phyloP scores from a whole-genome alignment of 2,888 invertebrate species.

The Selenia dentaria region DNA sequence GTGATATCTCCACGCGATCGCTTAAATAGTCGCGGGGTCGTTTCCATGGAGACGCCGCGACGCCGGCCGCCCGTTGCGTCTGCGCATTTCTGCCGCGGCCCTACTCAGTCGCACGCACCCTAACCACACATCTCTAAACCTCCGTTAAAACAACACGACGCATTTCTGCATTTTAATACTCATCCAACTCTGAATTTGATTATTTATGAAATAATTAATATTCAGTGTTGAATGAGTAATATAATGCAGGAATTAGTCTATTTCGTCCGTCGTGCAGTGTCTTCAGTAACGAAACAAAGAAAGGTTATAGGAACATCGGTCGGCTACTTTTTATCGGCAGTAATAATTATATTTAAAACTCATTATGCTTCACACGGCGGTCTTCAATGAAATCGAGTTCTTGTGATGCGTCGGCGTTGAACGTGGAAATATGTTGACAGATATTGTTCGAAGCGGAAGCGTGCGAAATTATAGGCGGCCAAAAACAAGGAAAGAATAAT shows the following conservation, averaged over 20 bases:
- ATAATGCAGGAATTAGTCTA: slow-evolving; percentile 29
- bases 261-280: slow-evolving; percentile 47
- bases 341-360: slow-evolving; percentile 83
- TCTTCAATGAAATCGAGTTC: slow-evolving; percentile 82
- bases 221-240: too few species aligned
- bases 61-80: slow-evolving; percentile 63
- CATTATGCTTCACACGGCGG: slow-evolving; percentile 76
- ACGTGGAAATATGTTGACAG: slow-evolving; percentile 82
- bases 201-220: too few species aligned
- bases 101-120: slow-evolving; percentile 33
- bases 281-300: slow-evolving; percentile 66
- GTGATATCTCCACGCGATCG: slow-evolving; percentile 47
- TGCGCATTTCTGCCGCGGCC: slow-evolving; percentile 39
- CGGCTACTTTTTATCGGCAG: slow-evolving; percentile 77
- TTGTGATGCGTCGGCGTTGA: slow-evolving; percentile 77
- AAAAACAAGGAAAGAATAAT: slow-evolving; percentile 76
- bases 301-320: slow-evolving; percentile 67
- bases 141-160: slow-evolving; percentile 27
- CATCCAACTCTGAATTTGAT: slow-evolving; percentile 28
- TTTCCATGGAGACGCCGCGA: slow-evolving; percentile 75
- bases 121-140: slow-evolving; percentile 15
- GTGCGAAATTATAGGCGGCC: slow-evolving; percentile 75
- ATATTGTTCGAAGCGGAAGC: slow-evolving; percentile 81
- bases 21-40: slow-evolving; percentile 67
- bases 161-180: slow-evolving; percentile 24